Evolutionary conservation across 1,140 invertebrate genomes (phyloP).

Genomic region (Drosophila murphyi): DNA sequence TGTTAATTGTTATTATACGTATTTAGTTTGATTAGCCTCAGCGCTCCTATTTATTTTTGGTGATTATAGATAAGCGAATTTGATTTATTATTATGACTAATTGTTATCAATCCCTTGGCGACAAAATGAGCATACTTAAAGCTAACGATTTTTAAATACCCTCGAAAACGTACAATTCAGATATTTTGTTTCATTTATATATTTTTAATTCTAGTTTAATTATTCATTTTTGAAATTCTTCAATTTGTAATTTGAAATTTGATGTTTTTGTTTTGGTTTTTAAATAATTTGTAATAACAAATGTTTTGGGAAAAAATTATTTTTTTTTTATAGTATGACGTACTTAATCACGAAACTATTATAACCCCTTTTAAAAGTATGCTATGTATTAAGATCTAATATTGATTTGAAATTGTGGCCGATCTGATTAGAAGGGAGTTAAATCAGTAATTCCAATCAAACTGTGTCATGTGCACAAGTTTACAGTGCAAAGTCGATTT

Average conservation of each 20-base stretch:
- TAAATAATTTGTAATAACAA: too few relatives aligned
- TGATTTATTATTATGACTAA: slow-evolving; percentile 33
- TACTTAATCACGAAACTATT: too few relatives aligned
- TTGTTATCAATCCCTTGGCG: slow-evolving; percentile 9
- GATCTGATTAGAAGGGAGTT: slow-evolving; percentile 17
- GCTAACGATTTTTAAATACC: background rate
- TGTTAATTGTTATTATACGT: slow-evolving; percentile 34
- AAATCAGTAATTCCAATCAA: slow-evolving; percentile 38
- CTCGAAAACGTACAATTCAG: too few relatives aligned
- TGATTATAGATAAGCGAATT: slow-evolving; percentile 30
- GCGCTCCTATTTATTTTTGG: background rate
- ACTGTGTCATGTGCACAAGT: slow-evolving; percentile 23
- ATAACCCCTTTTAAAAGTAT: too few relatives aligned
- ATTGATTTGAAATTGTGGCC: background rate
- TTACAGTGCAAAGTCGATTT: slow-evolving; percentile 53
- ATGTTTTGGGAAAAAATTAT: too few relatives aligned
- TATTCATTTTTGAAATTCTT: background rate
- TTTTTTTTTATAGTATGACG: too few relatives aligned
- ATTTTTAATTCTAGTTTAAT: too few relatives aligned
- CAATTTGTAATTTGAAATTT: background rate
- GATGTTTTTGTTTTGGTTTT: background rate
- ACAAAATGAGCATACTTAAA: background rate
- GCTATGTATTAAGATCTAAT: too few relatives aligned
- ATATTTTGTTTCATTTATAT: too few relatives aligned
- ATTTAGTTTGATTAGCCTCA: background rate